Evolutionary conservation across 2,113 vertebrate species (phyloP).

Genomic region (Sceloporus undulatus): DNA sequence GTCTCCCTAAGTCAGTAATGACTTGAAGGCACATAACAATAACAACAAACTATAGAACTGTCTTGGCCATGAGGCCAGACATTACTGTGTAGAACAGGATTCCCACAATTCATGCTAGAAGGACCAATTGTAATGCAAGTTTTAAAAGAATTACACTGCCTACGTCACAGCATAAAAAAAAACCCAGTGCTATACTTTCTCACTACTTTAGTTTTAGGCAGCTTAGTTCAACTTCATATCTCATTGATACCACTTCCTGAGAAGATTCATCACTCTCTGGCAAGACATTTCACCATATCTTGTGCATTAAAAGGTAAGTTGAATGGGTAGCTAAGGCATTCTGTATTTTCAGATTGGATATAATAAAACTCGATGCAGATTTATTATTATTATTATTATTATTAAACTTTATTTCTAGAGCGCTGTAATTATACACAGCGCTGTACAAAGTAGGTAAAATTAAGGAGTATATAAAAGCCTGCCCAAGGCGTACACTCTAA

Average conservation of each 20-base stretch:
- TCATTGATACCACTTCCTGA: slow-evolving; percentile 46
- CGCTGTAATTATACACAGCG: no score
- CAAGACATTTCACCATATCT: slow-evolving; percentile 39
- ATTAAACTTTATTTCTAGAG: no score
- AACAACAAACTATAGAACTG: background rate
- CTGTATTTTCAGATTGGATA: background rate
- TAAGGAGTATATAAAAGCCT: no score
- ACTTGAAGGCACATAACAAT: no score
- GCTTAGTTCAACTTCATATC: background rate
- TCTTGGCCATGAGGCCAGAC: background rate
- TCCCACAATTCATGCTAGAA: background rate
- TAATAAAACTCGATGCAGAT: background rate
- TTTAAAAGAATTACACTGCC: background rate
- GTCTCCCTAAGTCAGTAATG: no score
- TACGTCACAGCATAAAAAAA: background rate
- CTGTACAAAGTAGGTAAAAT: no score
- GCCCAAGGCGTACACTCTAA: no score
- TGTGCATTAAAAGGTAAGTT: background rate
- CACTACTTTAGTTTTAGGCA: background rate
- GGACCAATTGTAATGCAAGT: background rate
- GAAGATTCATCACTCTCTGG: background rate
- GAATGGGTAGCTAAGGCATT: slow-evolving; percentile 26
- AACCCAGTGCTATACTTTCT: background rate
- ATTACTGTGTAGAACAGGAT: background rate
- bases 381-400: no score